Evolutionary conservation across 2,797 vertebrate species (phyloP).

Genomic region (Parauchenoglanis ngamensis): DNA sequence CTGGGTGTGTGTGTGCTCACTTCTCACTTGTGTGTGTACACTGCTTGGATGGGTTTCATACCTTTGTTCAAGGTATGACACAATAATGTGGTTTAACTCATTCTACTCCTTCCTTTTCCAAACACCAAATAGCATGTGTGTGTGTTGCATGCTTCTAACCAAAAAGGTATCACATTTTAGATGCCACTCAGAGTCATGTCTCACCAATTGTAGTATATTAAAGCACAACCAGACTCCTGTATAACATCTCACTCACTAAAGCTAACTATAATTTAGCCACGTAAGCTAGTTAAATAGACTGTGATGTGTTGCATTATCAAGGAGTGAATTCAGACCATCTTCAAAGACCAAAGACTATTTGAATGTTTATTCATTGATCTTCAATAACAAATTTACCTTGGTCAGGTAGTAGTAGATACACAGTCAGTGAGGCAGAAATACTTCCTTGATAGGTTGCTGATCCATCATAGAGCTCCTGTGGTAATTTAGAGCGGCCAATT

Average conservation of each 20-base stretch:
- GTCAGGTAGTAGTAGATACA: neutral
- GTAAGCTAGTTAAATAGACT: neutral
- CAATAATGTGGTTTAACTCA: neutral
- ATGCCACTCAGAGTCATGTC: neutral
- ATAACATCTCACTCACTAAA: neutral
- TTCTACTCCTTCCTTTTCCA: neutral
- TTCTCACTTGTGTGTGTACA: no score
- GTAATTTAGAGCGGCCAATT: neutral
- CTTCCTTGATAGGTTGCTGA: conserved; percentile 19
- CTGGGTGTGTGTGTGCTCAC: no score
- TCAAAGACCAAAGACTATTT: neutral
- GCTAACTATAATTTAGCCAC: neutral
- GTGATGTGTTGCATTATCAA: neutral
- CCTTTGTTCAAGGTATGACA: no score
- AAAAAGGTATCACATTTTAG: neutral
- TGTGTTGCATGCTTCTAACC: neutral
- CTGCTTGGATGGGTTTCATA: no score
- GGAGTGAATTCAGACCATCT: neutral
- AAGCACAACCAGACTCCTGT: neutral
- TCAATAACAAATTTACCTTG: neutral
- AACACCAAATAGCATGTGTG: neutral
- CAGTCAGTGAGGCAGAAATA: neutral
- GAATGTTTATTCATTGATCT: neutral
- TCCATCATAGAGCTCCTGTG: neutral
- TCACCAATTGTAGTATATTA: neutral